Evolutionary conservation across 2,113 vertebrate genomes (phyloP).

Genomic region (Protobothrops flavoviridis): DNA sequence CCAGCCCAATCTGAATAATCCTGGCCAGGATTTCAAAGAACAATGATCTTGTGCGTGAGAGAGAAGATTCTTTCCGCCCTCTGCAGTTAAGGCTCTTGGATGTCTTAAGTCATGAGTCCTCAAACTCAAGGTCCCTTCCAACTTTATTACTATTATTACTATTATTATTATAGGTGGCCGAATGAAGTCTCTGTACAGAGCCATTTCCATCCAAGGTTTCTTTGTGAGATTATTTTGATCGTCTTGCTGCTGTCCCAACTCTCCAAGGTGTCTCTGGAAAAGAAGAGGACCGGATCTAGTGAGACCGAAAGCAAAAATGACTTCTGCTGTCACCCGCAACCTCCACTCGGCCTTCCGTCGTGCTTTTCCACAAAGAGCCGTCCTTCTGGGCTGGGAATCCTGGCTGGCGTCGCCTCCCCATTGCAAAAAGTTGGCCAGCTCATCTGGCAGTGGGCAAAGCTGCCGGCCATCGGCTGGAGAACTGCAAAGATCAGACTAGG

Average conservation of each 20-base stretch:
- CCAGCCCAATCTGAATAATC: background rate
- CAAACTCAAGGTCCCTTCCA: too few species aligned
- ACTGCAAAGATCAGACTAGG: background rate
- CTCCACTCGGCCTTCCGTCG: rapidly evolving
- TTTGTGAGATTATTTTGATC: too few species aligned
- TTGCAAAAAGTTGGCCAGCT: background rate
- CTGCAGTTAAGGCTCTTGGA: background rate
- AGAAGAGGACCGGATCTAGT: background rate
- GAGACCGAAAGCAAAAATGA: background rate
- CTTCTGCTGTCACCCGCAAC: background rate
- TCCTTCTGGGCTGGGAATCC: background rate
- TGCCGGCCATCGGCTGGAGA: background rate
- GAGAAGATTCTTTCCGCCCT: background rate
- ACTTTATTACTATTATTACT: too few species aligned
- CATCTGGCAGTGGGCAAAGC: background rate
- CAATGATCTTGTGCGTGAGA: background rate
- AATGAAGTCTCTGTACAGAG: too few species aligned
- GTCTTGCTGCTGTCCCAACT: background rate
- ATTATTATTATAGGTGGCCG: too few species aligned
- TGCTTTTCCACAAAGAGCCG: background rate
- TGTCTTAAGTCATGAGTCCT: background rate
- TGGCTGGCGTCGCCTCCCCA: background rate
- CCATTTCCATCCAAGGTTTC: too few species aligned
- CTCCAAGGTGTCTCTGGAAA: background rate
- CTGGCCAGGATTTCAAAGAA: background rate